Base-by-base conservation (phyloP, 2,113 vertebrate genomes). In the Pygoscelis adeliae region DNA sequence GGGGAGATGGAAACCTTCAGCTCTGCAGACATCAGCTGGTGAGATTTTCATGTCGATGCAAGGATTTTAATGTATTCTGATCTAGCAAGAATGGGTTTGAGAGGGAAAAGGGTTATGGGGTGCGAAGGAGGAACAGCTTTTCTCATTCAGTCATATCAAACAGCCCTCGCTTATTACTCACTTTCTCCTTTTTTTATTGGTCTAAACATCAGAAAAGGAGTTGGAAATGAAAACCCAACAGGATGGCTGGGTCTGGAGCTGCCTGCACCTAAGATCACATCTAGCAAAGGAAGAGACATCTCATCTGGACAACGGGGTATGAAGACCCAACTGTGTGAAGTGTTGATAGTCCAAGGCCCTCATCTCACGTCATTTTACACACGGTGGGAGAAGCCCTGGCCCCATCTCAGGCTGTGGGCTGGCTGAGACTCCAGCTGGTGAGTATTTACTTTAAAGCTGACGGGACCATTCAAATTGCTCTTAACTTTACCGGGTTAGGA, bases 401-500 rank as follows among this genome's bases (percentile, higher is more conserved):
- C 18, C 59, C 0, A 0, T 74, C 52, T 72, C 2, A 1, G 55
- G 58, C 83, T 83, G 63, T 1, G 7, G 46, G 50, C 67, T 67
- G 80, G 30, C 85, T 87, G 67, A 53, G 53, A 29, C 58, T 79
- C 53, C 87, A 89, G 65, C 80, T 79, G 83, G 34, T 82, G 56
- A 87, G 80, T 47, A 61, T 65, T 46, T 59, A 74, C 83, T 87
- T 93, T 55, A 63, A 67, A 95, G 72, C 52, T 62, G 69, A 40
- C 0, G 6, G 50, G 63, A 89, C 34, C 30, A 23, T 49, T 79
- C 69, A 65, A 73, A 69, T 61, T 36, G 49, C 44, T 79, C 86
- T 81, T 44, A 82, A 5, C 42, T 44, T 89, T 29, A 15, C 76
- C 3, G 11, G 27, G 42, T 55, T 69, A 69, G 66, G 74, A 72